Base-by-base conservation (phyloP, 2,888 invertebrate species). In the Lottia gigantea region DNA sequence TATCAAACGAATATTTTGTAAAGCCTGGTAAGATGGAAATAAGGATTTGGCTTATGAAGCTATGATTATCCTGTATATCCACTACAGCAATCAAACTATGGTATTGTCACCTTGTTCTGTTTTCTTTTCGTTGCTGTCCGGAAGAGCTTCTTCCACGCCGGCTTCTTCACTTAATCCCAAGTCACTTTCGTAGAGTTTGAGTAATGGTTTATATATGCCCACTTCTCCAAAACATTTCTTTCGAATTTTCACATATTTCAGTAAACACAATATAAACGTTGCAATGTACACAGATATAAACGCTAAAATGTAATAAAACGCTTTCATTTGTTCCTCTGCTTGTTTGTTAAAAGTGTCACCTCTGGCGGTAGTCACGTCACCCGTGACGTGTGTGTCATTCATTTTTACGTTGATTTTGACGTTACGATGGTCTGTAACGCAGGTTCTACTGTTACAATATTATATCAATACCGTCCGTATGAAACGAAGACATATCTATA, bases 161-260 rank as follows among this genome's bases (percentile, higher is more conserved):
- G 55, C 23, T 55, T 55, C 55, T 3, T 55, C 55, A 55, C 55
- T 23, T 23, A 55, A 23, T 15, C 19, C 19, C 55, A 55, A 0
- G 12, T 46, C 64, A n/a, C 26, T 31, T 19, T 64, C 64, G 15
- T 63, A 55, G 23, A 47, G 26, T 23, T 64, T 65, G 16, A 55
- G 23, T 15, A 69, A 65, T 12, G 46, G 69, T 40, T 64, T 64
- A 46, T 69, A 69, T 6, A 65, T 19, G 55, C 64, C 61, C 6
- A 15, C 31, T n/a, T 55, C 40, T 14, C 65, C 40, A 16, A 31
- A 49, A 26, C 68, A 71, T 23, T 66, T 66, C 49, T 70, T 71
- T 66, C 68, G 70, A 49, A 71, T 71, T 61, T 64, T 69, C 31
- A 69, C 65, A 45, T 69, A 64, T 55, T 69, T 69, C 40, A 69